Base-by-base conservation (phyloP, 2,888 invertebrate genomes). In the Drosophila meridiana region DNA sequence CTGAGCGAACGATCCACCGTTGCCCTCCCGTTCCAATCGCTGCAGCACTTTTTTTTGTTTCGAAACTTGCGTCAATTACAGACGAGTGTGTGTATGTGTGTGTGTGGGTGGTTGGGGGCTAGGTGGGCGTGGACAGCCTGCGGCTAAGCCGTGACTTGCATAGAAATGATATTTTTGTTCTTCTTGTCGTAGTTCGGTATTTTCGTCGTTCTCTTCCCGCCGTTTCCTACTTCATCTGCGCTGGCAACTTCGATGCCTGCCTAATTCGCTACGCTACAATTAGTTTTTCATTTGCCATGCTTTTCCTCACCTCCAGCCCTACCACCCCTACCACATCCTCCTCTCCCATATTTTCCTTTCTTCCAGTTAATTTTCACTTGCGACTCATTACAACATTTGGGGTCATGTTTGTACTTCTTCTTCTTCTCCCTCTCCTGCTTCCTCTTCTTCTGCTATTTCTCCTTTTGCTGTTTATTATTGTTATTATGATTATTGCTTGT, bases 201-300 rank as follows among this genome's bases (percentile, higher is more conserved):
- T 52, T 45, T 43, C 45, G 48, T 53, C 32, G 45, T 56, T 64
- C 30, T 43, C n/a, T 32, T 14, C 32, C 9, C 62, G 45, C 34
- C 42, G 30, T 55, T 42, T 55, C 40, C 47, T 62, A 47, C 59
- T 47, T 42, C 65, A 65, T 62, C 63, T 13, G 52, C 36, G 59
- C 68, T 69, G 48, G 60, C 73, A 83, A 73, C 78, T 80, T 75
- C 75, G 83, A 62, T 77, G 82, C 72, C 74, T 76, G 79, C 66
- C 84, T 82, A 77, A 85, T 89, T 89, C 89, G 89, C 83, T 70
- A 78, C 80, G 85, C 82, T 89, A 89, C 85, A 86, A 86, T 86
- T 86, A 89, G 85, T 89, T 89, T 78, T 86, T 89, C 87, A 85
- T 89, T 87, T 85, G 82, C 75, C 82, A 74, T 73, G 81, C 68